These are phyloP conservation scores for Menidia menidia DNA, from an alignment of 2,797 vertebrate genomes.

Conservation along the genomic window DNA sequence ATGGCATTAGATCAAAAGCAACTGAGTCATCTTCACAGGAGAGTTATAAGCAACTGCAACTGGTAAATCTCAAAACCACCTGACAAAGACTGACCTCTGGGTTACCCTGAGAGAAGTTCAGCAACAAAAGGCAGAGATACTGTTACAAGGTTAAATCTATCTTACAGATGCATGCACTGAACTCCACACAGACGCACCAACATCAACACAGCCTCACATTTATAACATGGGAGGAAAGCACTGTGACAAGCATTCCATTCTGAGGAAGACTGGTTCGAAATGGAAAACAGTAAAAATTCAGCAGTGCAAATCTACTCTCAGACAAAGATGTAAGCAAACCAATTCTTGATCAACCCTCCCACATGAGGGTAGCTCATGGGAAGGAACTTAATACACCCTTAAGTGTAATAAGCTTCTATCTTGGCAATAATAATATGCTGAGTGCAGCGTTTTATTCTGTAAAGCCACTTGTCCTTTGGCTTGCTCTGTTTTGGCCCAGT, in stretches of 20 bases:
- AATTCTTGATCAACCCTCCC: constrained; percentile 47
- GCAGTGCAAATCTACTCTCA: constrained; percentile 28
- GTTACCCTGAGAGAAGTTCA: constrained; percentile 58
- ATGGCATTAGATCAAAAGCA: constrained; percentile 40
- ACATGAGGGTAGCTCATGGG: constrained; percentile 46
- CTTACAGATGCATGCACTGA: constrained; percentile 40
- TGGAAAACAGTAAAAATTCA: constrained; percentile 41
- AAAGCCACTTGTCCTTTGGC: constrained; percentile 63
- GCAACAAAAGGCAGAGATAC: constrained; percentile 69
- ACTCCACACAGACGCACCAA: constrained; percentile 22
- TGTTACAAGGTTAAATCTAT: constrained; percentile 58
- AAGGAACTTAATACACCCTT: constrained; percentile 35
- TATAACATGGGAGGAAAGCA: constrained; percentile 45
- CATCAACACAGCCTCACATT: constrained; percentile 37
- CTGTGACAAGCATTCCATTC: constrained; percentile 33
- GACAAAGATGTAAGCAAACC: constrained; percentile 40
- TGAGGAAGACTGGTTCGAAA: constrained; percentile 20
- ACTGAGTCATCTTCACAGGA: constrained; percentile 33
- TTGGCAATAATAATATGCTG: constrained; percentile 57
- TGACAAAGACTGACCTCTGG: constrained; percentile 64
- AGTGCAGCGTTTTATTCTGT: constrained; percentile 57
- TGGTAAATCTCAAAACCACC: constrained; percentile 68
- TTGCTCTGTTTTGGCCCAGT: constrained; percentile 60
- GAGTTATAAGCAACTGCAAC: constrained; percentile 33
- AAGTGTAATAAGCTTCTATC: constrained; percentile 39